phyloP scores from a whole-genome alignment of 2,113 vertebrate species.

The Craseonycteris thonglongyai region DNA sequence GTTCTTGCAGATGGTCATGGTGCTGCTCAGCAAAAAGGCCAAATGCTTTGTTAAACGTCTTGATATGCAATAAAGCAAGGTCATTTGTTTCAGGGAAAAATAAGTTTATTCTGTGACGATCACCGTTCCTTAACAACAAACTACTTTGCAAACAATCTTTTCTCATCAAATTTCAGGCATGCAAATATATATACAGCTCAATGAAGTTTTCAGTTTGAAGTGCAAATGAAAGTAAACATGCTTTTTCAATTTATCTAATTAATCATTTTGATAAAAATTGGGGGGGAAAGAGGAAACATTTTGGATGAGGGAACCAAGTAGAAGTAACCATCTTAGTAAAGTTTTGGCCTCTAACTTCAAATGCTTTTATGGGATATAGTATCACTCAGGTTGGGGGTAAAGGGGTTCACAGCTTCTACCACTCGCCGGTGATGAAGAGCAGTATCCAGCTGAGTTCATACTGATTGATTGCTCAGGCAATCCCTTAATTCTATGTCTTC shows the following conservation, averaged over 20 bases:
- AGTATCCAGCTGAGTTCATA: background rate
- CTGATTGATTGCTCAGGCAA: too few species aligned
- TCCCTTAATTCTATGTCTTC: too few species aligned
- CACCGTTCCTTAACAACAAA: background rate
- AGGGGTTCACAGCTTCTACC: background rate
- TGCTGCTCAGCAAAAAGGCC: too few species aligned
- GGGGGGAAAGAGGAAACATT: background rate
- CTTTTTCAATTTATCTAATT: background rate
- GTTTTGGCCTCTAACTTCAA: background rate
- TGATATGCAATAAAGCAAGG: background rate
- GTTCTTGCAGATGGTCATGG: too few species aligned
- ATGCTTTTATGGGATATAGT: rapidly evolving
- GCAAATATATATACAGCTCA: background rate
- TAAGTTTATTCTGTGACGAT: background rate
- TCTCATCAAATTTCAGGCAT: background rate
- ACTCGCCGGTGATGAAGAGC: background rate
- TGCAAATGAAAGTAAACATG: background rate
- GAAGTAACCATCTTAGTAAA: background rate
- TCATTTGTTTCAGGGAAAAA: background rate
- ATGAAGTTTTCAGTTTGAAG: background rate
- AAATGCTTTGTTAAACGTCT: background rate
- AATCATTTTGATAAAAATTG: background rate
- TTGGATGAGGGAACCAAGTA: background rate
- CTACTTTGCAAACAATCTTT: background rate
- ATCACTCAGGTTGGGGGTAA: background rate